A percentile compares a stretch with the other conserved stretches of the same genome.
These are phyloP conservation scores for Melanotaenia nigrans DNA, from an alignment of 2,797 vertebrate species.

Conservation along the genomic window DNA sequence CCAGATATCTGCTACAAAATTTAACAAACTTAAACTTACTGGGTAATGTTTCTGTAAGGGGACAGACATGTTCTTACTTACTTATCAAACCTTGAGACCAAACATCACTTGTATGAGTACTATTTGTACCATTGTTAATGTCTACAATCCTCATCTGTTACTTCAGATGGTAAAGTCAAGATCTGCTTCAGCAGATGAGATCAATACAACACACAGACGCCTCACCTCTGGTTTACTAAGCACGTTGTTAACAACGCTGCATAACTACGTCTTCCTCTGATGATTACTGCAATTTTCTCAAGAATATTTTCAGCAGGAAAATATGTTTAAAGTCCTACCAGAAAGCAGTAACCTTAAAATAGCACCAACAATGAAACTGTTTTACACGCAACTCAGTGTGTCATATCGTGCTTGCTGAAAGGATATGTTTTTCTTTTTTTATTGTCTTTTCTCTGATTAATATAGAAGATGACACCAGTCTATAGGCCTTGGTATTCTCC, in stretches of 20 bases:
- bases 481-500: not conserved
- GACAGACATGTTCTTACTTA: slow-evolving; percentile 17
- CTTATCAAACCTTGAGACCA: slow-evolving; percentile 51
- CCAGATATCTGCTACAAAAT: not conserved
- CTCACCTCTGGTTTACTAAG: not conserved
- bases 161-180: slow-evolving; percentile 33
- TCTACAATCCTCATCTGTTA: slow-evolving; percentile 25
- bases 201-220: slow-evolving; percentile 10
- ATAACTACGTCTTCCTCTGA: too few species aligned
- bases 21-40: not conserved
- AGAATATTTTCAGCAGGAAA: too few species aligned
- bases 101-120: slow-evolving; percentile 39
- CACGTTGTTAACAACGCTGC: not conserved
- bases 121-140: slow-evolving; percentile 33
- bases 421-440: not conserved
- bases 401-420: not conserved
- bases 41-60: slow-evolving; percentile 17
- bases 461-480: not conserved
- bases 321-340: too few species aligned
- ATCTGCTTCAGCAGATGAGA: not conserved
- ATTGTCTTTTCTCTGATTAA: not conserved
- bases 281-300: too few species aligned
- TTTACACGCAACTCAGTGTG: too few species aligned
- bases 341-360: too few species aligned
- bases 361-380: too few species aligned